Base-by-base conservation (phyloP, 2,797 vertebrate species). In the Luscinia megarhynchos region DNA sequence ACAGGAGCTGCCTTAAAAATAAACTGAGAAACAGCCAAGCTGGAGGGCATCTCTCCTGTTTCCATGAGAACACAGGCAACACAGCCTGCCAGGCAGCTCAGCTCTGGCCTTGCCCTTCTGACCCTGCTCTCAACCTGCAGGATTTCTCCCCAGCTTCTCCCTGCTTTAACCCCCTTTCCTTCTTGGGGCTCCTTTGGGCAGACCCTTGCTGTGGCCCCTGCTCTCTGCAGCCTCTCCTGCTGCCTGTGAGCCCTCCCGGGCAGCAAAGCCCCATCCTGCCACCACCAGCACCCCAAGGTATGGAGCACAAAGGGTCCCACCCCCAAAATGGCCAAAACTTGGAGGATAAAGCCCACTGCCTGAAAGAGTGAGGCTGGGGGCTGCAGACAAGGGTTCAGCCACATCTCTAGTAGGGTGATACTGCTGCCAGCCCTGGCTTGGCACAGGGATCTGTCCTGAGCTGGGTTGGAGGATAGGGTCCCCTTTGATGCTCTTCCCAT, bases 51-150 rank as follows among this genome's bases (percentile, higher is more conserved):
- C 2, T 1, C 61, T 94, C 26, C 74, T 5, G 83, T 94, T 93
- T 61, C 95, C 87, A 78, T 93, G 93, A 90, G 81, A 95, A 93
- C 20, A 7, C 0, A 12, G 20, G 57, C 55, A 92, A 68, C 30
- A 2, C 43, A 81, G 74, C 46, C 59, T 55, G 58, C 43, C 23
- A 18, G 63, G 53, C 73, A 57, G 20, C 12, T 5, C 66, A 2
- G 22, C 48, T 40, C 57, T 3, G 10, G 5, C 50, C 62, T 67
- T 6, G 1, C 4, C 29, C 68, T 73, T 66, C 51, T 6, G 3
- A 46, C 55, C 45, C 54, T 0, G 0, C 36, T 62, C 40, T 40
- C 11, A 11, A 15, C 30, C 59, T 5, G 3, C 58, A 24, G 16
- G 45, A 16, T 50, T 84, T 85, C 36, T 85, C 20, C 40, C 26